phyloP scores from a whole-genome alignment of 1,140 invertebrate species.

The Scaptomyza montana region DNA sequence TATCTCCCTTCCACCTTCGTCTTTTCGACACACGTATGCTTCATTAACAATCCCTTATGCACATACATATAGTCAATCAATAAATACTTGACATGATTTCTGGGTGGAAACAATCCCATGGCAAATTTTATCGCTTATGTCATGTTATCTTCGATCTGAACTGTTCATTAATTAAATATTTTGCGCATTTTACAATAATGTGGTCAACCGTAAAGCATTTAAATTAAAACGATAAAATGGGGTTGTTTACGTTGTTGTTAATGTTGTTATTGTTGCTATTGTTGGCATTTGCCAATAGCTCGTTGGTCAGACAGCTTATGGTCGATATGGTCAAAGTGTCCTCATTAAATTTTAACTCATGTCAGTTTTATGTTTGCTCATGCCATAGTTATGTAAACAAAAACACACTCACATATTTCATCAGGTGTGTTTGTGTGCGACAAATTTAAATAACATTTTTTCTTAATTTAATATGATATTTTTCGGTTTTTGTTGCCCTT shows the following conservation, averaged over 20 bases:
- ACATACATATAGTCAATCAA: conserved; percentile 15
- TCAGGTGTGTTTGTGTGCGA: not conserved
- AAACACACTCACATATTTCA: not conserved
- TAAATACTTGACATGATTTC: conserved; percentile 19
- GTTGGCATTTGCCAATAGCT: conserved; percentile 12
- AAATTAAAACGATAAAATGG: conserved; percentile 32
- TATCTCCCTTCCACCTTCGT: no score
- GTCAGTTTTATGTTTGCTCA: conserved; percentile 50
- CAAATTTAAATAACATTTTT: not conserved
- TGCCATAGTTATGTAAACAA: conserved; percentile 15
- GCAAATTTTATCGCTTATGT: not conserved
- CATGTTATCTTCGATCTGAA: not conserved
- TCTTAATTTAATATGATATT: not conserved
- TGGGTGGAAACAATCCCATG: not conserved
- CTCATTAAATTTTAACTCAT: conserved; percentile 45
- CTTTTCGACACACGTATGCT: no score
- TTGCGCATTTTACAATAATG: conserved; percentile 23
- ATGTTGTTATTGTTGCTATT: conserved; percentile 8
- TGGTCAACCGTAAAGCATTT: conserved; percentile 34
- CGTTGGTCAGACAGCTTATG: conserved; percentile 48
- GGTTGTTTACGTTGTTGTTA: conserved; percentile 4
- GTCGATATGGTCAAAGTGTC: conserved; percentile 36
- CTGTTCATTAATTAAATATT: conserved; percentile 37
- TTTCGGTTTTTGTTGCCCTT: conserved; percentile 3
- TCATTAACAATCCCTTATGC: not conserved